Evolutionary conservation across 1,140 invertebrate genomes (phyloP), one percentile per base, ranked within the genome.

Genomic region (Pararge aegeria): DNA sequence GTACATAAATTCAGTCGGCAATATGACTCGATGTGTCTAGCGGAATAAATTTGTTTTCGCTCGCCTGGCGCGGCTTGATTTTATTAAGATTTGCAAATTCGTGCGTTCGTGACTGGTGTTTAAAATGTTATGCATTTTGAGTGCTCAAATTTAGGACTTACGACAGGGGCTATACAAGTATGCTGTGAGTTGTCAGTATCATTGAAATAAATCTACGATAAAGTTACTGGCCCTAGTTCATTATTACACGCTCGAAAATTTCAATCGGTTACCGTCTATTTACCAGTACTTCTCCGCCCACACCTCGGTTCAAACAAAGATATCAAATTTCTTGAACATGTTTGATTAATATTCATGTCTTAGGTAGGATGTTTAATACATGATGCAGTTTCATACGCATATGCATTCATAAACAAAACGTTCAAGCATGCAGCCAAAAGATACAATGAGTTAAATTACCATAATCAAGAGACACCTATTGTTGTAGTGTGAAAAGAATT

Each of bases 1-100:
- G 40, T 34, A 64, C 63, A 62, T 66, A 66, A 73, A 66, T 66
- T 68, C 52, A 52, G 37, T 53, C 57, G 42, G 55, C 53, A 50
- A 46, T 61, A 58, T 62, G 51, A 58, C 51, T 59, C 50, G 46
- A 55, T 42, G 30, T 57, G 59, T 34, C 46, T 54, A 44, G 9
- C 29, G 15, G 59, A 58, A 59, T 66, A 62, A 66, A 62, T 66
- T 66, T 58, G 64, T 62, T 66, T 20, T 44, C 46, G 37, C 21
- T 21, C 15, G 29, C 48, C 42, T 27, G 21, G n/a, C 20, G 37
- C 42, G 24, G 13, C 51, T 27, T 54, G 24, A 54, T 61, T 66
- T 51, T 57, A 58, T 65, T 61, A 65, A 56, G 54, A 54, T 59
- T 59, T 60, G 49, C 37, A 56, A 55, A 61, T 55, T 61, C 18